Conservation (phyloP, 2,797 vertebrate genomes). For the Xerus rutilus region DNA sequence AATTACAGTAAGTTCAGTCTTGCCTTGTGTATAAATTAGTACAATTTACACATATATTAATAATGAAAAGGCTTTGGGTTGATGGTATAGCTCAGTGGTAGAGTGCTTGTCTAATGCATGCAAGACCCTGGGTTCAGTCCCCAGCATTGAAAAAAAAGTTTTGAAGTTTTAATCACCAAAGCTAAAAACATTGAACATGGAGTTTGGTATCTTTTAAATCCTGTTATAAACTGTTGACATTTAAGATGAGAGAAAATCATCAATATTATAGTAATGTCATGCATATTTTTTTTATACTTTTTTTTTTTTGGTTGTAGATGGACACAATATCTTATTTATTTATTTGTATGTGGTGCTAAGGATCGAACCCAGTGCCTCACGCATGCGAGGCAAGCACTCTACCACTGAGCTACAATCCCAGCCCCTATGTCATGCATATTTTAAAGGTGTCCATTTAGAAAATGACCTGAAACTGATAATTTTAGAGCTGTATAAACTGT, state of each 20-base stretch:
- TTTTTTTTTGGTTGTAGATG: too few species aligned
- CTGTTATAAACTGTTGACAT: not conserved
- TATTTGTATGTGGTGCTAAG: too few species aligned
- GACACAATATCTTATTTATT: too few species aligned
- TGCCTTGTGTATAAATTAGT: conserved; percentile 33
- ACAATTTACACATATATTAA: not conserved
- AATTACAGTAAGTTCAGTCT: conserved; percentile 9
- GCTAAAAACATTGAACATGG: not conserved
- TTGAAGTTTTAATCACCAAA: not conserved
- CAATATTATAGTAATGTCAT: not conserved
- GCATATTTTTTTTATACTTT: too few species aligned
- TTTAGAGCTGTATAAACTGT: not conserved
- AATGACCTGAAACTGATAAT: not conserved
- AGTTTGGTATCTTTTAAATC: not conserved
- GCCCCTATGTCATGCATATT: not conserved
- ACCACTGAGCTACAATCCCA: too few species aligned
- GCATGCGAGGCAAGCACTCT: too few species aligned
- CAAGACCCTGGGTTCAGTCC: not conserved
- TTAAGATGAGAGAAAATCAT: not conserved
- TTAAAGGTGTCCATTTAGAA: not conserved
- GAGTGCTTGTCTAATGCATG: not conserved
- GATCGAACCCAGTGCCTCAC: too few species aligned
- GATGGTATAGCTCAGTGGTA: not conserved
- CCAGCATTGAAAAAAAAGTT: not conserved
- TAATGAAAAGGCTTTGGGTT: not conserved